Base-by-base conservation (phyloP, 2,797 vertebrate genomes). In the Micrastur ruficollis region DNA sequence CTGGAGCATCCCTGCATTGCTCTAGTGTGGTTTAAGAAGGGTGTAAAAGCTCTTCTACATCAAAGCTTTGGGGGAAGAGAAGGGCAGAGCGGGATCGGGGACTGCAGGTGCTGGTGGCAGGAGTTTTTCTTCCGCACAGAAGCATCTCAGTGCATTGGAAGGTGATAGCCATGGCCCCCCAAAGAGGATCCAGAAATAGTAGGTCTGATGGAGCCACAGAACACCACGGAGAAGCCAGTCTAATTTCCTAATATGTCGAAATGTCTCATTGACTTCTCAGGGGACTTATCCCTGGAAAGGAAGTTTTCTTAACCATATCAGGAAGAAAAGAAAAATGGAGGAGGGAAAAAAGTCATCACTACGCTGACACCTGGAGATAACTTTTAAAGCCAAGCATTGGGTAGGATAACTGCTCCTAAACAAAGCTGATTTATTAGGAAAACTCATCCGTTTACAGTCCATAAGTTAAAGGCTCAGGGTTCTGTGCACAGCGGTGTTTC, bases 381-480 rank as follows among this genome's bases (percentile, higher is more conserved):
- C 55, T 58, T 55, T 94, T 86, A 89, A 67, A 88, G 70, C 56
- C 32, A 36, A 44, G 19, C 61, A 17, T 29, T 81, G 90, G n/a
- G 23, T 47, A 62, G 61, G 83, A 86, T 86, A 81, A 75, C 53
- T 31, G 32, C 78, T 92, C 62, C 87, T 95, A 93, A 95, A 94
- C 83, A 96, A 71, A 74, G 61, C 40, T 96, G 96, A 97, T 97
- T 98, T 97, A 96, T 97, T 75, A 90, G 73, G 65, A 95, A 97
- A 94, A 91, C 88, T 94, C 92, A 92, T 90, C 90, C 40, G 0
- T 96, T 96, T 96, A 95, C 89, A 95, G 89, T 73, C 90, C 65
- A 65, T 91, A 90, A 96, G 95, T 95, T 96, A 95, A 97, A 71
- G 94, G 93, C 89, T 96, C 81, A 62, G 73, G 56, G 84, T 56